Evolutionary conservation across 2,888 invertebrate genomes (phyloP), one percentile per base, ranked within the genome.

Genomic region (Pollenia labialis): DNA sequence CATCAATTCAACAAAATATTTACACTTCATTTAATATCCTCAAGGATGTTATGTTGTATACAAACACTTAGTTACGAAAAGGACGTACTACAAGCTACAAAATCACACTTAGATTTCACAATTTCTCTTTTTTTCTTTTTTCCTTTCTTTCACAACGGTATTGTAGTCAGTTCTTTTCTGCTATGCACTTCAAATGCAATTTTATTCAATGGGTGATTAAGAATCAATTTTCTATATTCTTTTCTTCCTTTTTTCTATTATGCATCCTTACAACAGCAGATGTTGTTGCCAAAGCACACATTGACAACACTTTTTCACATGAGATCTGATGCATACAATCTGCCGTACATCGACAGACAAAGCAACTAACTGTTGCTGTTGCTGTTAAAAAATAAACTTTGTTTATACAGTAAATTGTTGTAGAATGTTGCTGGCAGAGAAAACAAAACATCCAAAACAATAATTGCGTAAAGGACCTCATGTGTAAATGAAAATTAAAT

Each of bases 181-280:
- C 62, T 68, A 81, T 69, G 62, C 84, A 77, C 87, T 84, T 84
- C 76, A 85, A 87, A 83, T 87, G 75, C 87, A 87, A 88, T 88
- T 88, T 81, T 79, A 62, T 81, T 87, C 81, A 87, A 87, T 88
- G 85, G 83, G 85, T 87, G 88, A 87, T 88, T 88, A 87, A 87
- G 85, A 88, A 88, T 85, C 88, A 87, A 85, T 88, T 88, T 86
- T 81, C 82, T 74, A 75, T 66, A 80, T 80, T 79, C 44, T 58
- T 62, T 46, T 14, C n/a, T 18, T 16, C 50, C 9, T 48, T 56
- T 56, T 64, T 76, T 48, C 16, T 54, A 16, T 16, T 64, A 18
- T 79, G 32, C n/a, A 42, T 79, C 14, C 32, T 14, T 32, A 60
- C 52, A 52, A 52, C 42, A 69, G 50, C 71, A 58, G 16, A 42